Conservation (phyloP, 1,140 invertebrate genomes). For the Papilio glaucus region DNA sequence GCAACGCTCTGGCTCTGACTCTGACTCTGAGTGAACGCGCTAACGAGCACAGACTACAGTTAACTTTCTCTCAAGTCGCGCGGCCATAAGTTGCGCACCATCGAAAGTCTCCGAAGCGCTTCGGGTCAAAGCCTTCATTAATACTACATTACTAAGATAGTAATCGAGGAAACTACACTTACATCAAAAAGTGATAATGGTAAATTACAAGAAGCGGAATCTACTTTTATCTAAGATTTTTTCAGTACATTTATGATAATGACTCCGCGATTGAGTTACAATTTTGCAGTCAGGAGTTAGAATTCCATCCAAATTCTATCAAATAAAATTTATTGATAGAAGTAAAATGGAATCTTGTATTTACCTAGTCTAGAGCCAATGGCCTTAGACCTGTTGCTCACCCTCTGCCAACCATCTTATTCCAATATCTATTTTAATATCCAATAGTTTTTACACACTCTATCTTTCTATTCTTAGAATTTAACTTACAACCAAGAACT, state of each 20-base stretch:
- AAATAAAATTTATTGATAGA: no score
- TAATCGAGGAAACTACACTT: constrained; percentile 33
- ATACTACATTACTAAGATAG: constrained; percentile 50
- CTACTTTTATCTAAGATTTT: neutral
- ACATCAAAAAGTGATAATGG: constrained; percentile 2
- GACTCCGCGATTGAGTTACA: neutral
- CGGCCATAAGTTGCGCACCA: constrained; percentile 67
- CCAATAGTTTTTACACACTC: neutral
- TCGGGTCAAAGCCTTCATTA: constrained; percentile 73
- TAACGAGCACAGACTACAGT: constrained; percentile 78
- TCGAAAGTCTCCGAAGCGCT: constrained; percentile 75
- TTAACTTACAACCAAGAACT: neutral
- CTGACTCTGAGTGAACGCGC: constrained; percentile 45
- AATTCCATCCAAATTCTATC: neutral
- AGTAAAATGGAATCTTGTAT: no score
- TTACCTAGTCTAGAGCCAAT: no score
- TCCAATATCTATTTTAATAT: no score
- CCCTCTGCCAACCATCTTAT: no score
- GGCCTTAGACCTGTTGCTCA: no score
- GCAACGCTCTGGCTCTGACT: constrained; percentile 42
- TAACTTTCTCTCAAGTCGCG: constrained; percentile 75
- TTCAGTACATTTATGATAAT: neutral
- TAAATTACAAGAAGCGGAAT: neutral
- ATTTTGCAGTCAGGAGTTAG: neutral
- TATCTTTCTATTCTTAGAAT: neutral